Conservation (phyloP, 2,888 invertebrate genomes). For the Cantharis flavilabris region DNA sequence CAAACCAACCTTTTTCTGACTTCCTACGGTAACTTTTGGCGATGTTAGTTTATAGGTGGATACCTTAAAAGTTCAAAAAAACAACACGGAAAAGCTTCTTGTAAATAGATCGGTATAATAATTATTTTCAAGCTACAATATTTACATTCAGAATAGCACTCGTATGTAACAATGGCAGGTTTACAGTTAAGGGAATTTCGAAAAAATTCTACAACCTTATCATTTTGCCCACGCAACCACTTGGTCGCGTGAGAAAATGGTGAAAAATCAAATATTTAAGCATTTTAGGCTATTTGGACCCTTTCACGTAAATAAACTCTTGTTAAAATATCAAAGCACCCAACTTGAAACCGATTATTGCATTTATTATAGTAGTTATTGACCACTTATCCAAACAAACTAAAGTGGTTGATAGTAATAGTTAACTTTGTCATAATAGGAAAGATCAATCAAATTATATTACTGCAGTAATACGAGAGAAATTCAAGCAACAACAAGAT, state of each 20-base stretch:
- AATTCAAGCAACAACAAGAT: background rate
- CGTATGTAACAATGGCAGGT: conserved; percentile 53
- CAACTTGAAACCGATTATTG: conserved; percentile 3
- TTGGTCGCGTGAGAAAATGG: background rate
- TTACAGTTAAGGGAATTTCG: conserved; percentile 41
- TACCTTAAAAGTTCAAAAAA: background rate
- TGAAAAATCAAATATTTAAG: conserved; percentile 5
- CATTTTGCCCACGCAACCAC: background rate
- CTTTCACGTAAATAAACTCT: conserved; percentile 42
- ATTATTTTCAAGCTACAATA: conserved; percentile 45
- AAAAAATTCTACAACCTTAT: background rate
- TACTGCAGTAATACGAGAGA: background rate
- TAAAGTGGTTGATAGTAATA: background rate
- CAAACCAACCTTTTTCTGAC: background rate
- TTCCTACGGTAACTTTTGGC: background rate
- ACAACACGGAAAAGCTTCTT: background rate
- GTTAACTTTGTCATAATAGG: background rate
- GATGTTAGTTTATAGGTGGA: background rate
- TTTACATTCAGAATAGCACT: conserved; percentile 47
- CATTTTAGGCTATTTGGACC: conserved; percentile 50
- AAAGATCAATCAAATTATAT: background rate
- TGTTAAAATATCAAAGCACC: conserved; percentile 42
- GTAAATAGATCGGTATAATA: conserved; percentile 42
- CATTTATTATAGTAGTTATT: background rate
- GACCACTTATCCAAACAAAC: background rate